These are phyloP conservation scores for Melanophora roralis DNA, from an alignment of 2,888 invertebrate species.

Conservation along the genomic window DNA sequence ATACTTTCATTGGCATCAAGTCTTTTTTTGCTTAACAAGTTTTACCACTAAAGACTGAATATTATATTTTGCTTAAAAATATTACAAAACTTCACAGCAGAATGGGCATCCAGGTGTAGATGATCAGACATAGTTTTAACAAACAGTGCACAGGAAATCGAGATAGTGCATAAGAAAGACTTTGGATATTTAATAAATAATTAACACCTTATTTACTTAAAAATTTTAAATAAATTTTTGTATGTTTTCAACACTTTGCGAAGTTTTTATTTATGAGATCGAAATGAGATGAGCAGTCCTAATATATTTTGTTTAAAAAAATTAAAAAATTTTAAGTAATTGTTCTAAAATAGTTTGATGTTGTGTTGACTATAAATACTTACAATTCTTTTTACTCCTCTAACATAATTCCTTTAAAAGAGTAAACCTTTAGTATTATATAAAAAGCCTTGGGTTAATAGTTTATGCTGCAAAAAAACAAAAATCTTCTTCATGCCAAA, in stretches of 20 bases:
- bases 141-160: not conserved
- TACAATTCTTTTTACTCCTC: too few species aligned
- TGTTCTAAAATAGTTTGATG: too few species aligned
- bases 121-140: not conserved
- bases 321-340: too few species aligned
- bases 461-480: not conserved
- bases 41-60: not conserved
- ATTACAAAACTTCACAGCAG: not conserved
- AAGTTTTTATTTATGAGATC: not conserved
- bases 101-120: not conserved
- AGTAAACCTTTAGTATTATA: not conserved
- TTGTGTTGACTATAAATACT: too few species aligned
- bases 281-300: too few species aligned
- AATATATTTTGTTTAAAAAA: too few species aligned
- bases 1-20: not conserved
- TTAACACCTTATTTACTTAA: conserved; percentile 52
- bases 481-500: not conserved
- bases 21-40: not conserved
- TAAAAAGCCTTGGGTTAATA: too few species aligned
- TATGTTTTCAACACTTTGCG: not conserved
- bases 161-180: not conserved
- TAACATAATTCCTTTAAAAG: too few species aligned
- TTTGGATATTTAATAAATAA: conserved; percentile 53
- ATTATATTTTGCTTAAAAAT: not conserved
- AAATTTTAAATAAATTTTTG: conserved; percentile 41